These are phyloP conservation scores for Drosophila pachea DNA, from an alignment of 1,140 invertebrate species.

Conservation along the genomic window DNA sequence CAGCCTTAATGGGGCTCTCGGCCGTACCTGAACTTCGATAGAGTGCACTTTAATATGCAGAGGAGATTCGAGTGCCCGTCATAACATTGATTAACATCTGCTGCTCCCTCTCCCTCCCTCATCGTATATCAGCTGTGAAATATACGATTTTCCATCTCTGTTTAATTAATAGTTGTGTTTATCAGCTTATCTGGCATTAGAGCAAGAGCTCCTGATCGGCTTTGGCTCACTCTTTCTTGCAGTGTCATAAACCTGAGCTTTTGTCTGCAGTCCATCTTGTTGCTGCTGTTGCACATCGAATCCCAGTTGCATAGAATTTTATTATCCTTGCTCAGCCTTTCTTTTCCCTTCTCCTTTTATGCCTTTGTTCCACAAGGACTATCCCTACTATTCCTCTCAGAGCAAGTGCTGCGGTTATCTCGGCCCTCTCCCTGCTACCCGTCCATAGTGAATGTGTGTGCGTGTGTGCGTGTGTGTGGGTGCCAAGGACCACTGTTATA, in stretches of 20 bases:
- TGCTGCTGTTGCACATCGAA: slow-evolving; percentile 22
- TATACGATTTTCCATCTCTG: no score
- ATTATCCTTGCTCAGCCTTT: slow-evolving; percentile 51
- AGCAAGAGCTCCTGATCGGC: not conserved
- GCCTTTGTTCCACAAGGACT: slow-evolving; percentile 24
- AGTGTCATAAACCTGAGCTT: slow-evolving; percentile 13
- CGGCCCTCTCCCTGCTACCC: slow-evolving; percentile 15
- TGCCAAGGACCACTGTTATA: slow-evolving; percentile 49
- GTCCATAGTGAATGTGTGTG: no score
- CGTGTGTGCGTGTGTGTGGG: slow-evolving; percentile 9
- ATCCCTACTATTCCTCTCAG: slow-evolving; percentile 1
- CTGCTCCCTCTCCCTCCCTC: no score
- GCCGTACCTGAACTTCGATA: not conserved
- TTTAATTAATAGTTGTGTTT: no score
- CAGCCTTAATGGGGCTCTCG: slow-evolving; percentile 24
- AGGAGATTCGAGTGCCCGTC: no score
- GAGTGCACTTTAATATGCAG: not conserved
- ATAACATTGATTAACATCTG: no score
- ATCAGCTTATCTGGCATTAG: not conserved
- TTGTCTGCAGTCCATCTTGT: slow-evolving; percentile 26
- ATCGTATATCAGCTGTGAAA: no score
- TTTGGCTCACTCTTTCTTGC: slow-evolving; percentile 3
- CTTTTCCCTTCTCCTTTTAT: slow-evolving; percentile 39
- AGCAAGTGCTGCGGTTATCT: slow-evolving; percentile 24
- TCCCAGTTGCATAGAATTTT: slow-evolving; percentile 70